Percentiles rank a stretch among this genome's conserved stretches.
Evolutionary conservation across 2,113 vertebrate genomes (phyloP).

Genomic region (Rana temporaria): DNA sequence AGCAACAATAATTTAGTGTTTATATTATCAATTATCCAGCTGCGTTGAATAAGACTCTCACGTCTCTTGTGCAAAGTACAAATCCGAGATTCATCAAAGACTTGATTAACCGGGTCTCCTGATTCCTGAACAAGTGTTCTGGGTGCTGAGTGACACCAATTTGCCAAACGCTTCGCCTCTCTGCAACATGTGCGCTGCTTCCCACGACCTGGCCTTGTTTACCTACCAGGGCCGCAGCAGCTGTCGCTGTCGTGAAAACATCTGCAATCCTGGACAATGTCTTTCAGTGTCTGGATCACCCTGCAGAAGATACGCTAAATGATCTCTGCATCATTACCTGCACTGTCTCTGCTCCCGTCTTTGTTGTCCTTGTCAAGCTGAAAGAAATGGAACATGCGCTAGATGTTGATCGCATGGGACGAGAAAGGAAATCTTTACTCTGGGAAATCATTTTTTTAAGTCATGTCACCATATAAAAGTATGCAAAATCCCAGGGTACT

Average conservation of each 20-base stretch:
- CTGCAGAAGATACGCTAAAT: background rate
- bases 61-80: constrained; percentile 5
- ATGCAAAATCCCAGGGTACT: too few relatives aligned
- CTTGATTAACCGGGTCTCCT: constrained; percentile 8
- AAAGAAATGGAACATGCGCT: background rate
- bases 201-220: constrained; percentile 40
- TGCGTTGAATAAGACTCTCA: constrained; percentile 2
- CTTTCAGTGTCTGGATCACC: background rate
- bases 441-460: too few relatives aligned
- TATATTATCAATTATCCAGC: constrained; percentile 20
- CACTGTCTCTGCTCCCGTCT: background rate
- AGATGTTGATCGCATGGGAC: too few relatives aligned
- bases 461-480: too few relatives aligned
- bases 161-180: constrained; percentile 15
- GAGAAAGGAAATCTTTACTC: too few relatives aligned
- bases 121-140: constrained; percentile 17
- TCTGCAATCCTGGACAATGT: constrained; percentile 31
- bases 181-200: constrained; percentile 25
- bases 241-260: constrained; percentile 28
- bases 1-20: constrained; percentile 19
- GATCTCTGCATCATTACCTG: background rate
- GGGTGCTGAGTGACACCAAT: constrained; percentile 45
- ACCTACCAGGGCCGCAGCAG: constrained; percentile 19
- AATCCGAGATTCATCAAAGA: constrained; percentile 29
- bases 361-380: background rate